Percentiles rank a stretch among this genome's conserved stretches.
phyloP scores from a whole-genome alignment of 2,888 invertebrate species.

The Smittia sp. region DNA sequence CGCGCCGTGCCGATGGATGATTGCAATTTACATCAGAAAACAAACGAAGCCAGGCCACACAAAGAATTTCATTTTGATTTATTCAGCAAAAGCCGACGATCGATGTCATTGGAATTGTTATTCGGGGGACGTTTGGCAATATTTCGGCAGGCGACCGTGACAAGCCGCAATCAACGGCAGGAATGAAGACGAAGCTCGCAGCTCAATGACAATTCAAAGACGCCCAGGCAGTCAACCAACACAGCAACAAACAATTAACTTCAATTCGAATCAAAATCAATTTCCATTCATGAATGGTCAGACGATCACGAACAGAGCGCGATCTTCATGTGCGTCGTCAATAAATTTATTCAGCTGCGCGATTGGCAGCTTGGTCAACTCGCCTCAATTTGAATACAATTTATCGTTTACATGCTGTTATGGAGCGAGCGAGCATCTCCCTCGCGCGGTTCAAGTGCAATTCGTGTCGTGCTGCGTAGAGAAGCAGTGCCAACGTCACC shows the following conservation, averaged over 20 bases:
- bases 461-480: background rate
- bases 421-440: background rate
- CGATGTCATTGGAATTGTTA: constrained; percentile 4
- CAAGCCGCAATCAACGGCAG: background rate
- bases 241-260: constrained; percentile 6
- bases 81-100: background rate
- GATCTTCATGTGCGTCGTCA: background rate
- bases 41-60: background rate
- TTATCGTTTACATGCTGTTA: background rate
- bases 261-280: constrained; percentile 18
- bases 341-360: constrained; percentile 2
- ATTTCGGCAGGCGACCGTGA: background rate
- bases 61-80: constrained; percentile 11
- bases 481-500: too few species aligned
- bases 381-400: constrained; percentile 4
- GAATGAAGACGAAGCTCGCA: background rate
- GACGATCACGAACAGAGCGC: background rate
- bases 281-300: background rate
- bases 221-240: background rate
- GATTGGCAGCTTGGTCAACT: constrained; percentile 9
- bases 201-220: background rate
- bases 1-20: background rate
- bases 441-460: constrained; percentile 16
- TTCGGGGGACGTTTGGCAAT: background rate
- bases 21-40: constrained; percentile 22